These are phyloP conservation scores for Scaeva pyrastri DNA, from an alignment of 2,888 invertebrate genomes.

Conservation along the genomic window DNA sequence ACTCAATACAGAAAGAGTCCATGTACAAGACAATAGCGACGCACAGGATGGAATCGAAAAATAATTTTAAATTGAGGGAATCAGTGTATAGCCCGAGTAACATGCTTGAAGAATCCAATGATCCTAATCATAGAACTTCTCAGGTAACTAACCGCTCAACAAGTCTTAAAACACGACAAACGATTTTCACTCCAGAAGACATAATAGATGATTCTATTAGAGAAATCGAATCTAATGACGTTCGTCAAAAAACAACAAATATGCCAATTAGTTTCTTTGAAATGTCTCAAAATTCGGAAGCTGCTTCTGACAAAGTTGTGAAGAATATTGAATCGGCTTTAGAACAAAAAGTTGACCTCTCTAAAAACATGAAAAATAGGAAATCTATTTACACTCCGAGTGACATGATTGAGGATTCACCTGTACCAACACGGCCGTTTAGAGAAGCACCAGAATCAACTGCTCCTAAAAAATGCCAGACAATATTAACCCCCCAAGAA, in stretches of 20 bases:
- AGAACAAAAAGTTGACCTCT: no score
- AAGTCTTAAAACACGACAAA: not conserved
- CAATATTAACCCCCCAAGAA: not conserved
- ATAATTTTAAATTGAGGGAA: not conserved
- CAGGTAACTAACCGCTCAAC: not conserved
- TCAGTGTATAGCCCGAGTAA: not conserved
- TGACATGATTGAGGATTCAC: conserved; percentile 52
- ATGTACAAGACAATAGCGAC: not conserved
- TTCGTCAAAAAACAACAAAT: not conserved
- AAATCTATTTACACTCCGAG: conserved; percentile 31
- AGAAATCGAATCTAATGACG: not conserved
- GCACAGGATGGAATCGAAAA: not conserved
- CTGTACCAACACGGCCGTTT: not conserved
- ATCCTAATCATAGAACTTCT: not conserved
- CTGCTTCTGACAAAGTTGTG: not conserved
- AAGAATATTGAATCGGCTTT: conserved; percentile 11
- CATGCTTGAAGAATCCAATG: not conserved
- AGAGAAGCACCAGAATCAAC: not conserved
- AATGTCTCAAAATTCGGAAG: not conserved
- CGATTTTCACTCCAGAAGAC: not conserved
- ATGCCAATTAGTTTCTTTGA: conserved; percentile 12
- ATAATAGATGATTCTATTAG: not conserved
- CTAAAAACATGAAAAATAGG: not conserved
- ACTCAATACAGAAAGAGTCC: not conserved
- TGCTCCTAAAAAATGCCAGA: not conserved